Evolutionary conservation across 2,113 vertebrate genomes (phyloP), one percentile per base, ranked within the genome.

Genomic region (Callionymus lyra): DNA sequence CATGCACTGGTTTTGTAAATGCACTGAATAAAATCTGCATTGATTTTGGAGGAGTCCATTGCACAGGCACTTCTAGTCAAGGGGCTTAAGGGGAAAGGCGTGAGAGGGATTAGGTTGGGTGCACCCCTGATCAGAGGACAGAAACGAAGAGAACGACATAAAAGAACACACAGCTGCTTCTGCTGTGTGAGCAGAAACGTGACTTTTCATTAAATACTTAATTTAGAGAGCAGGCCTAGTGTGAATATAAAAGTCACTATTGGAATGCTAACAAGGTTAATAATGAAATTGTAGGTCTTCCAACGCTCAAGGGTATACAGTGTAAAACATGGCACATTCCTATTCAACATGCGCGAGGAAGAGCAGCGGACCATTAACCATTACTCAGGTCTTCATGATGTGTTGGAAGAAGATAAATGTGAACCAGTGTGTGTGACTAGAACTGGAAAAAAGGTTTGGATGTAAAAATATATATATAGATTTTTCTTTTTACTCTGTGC

Each of bases 21-120:
- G 65, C 70, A 61, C 34, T 80, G 83, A 82, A 82, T 82, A 77
- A 82, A 84, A 84, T 85, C 74, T 81, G 73, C 79, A 86, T 83
- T 37, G 34, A 9, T 77, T 84, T 72, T 69, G 27, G 47, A 1
- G 12, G 53, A 53, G 65, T 63, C 58, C 65, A 63, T 70, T 46
- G 57, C 57, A 16, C 45, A 49, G 41, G 56, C 65, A 53, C 62
- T 82, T 62, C 40, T 38, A 49, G 41, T 59, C 43, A 27, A 55
- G 41, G 57, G 62, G 51, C 59, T 48, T 71, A 63, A 66, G 53
- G 56, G 54, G 50, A 59, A 70, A 66, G 74, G 62, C 57, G 53
- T 27, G 16, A 21, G 16, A 10, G 3, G 43, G 10, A 34, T 13
- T 3, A 14, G 49, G 41, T 17, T 47, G 18, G 50, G 52, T 53